Evolutionary conservation across 1,140 invertebrate genomes (phyloP).

Genomic region (Pachyrhynchus sulphureomaculatus): DNA sequence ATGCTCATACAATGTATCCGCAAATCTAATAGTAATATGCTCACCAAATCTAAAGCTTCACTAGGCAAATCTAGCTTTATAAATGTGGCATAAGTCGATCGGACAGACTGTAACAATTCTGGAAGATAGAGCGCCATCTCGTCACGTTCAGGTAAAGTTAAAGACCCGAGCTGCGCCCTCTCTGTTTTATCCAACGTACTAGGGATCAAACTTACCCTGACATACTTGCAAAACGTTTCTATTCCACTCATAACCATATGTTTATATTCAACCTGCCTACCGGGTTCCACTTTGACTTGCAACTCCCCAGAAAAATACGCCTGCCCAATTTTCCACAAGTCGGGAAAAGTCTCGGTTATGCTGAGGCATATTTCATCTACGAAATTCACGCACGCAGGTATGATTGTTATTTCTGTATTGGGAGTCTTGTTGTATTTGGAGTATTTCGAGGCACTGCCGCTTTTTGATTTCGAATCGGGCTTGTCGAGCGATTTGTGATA

Average conservation of each 20-base stretch:
- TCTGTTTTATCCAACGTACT: constrained; percentile 55
- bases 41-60: constrained; percentile 80
- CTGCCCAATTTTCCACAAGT: constrained; percentile 87
- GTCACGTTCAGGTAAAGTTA: constrained; percentile 55
- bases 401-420: constrained; percentile 43
- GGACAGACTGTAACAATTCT: constrained; percentile 72
- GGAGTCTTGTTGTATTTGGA: constrained; percentile 44
- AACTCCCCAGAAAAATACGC: constrained; percentile 86
- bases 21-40: constrained; percentile 83
- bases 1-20: constrained; percentile 83
- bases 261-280: constrained; percentile 67
- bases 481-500: constrained; percentile 55
- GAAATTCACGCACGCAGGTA: constrained; percentile 64
- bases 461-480: constrained; percentile 40
- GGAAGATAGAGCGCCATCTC: constrained; percentile 73
- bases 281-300: constrained; percentile 59
- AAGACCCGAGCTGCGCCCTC: constrained; percentile 48
- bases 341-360: constrained; percentile 71
- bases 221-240: constrained; percentile 64
- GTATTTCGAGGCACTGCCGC: constrained; percentile 38
- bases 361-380: constrained; percentile 73
- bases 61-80: constrained; percentile 77
- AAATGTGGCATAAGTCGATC: constrained; percentile 67
- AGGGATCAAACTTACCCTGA: constrained; percentile 67
- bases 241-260: constrained; percentile 68